Evolutionary conservation across 2,797 vertebrate genomes (phyloP).

Genomic region (Galagoides demidoff): DNA sequence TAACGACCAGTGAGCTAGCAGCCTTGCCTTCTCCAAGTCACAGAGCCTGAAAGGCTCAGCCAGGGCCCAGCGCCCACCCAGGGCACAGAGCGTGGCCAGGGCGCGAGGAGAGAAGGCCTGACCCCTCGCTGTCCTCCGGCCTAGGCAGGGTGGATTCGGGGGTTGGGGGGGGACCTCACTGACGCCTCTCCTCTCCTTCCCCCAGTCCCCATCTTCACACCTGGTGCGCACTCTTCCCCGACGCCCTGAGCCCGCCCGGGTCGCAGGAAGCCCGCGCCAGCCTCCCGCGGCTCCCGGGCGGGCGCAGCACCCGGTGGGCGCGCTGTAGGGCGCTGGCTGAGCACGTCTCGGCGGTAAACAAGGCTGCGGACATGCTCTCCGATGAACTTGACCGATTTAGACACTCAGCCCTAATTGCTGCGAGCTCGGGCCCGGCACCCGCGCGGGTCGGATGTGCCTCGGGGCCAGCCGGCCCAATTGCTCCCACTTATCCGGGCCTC

Average conservation of each 20-base stretch:
- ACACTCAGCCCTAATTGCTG: conserved; percentile 89
- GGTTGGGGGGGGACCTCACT: fast-evolving
- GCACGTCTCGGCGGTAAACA: conserved; percentile 78
- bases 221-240: background rate
- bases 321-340: conserved; percentile 57
- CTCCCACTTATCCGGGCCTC: conserved; percentile 87
- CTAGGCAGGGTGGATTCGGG: fast-evolving
- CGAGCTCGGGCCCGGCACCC: conserved; percentile 83
- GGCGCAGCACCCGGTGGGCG: background rate
- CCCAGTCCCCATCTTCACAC: fast-evolving
- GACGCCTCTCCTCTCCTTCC: background rate
- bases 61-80: background rate
- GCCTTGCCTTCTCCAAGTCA: background rate
- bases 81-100: background rate
- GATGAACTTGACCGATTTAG: conserved; percentile 93
- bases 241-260: background rate
- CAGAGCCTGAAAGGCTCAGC: background rate
- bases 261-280: background rate
- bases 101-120: background rate
- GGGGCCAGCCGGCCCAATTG: conserved; percentile 88
- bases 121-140: background rate
- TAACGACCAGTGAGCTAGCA: background rate
- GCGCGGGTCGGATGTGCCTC: conserved; percentile 89
- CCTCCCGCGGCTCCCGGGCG: background rate
- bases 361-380: conserved; percentile 91